phyloP scores from a whole-genome alignment of 2,888 invertebrate species.

The Pseudoips prasinana region DNA sequence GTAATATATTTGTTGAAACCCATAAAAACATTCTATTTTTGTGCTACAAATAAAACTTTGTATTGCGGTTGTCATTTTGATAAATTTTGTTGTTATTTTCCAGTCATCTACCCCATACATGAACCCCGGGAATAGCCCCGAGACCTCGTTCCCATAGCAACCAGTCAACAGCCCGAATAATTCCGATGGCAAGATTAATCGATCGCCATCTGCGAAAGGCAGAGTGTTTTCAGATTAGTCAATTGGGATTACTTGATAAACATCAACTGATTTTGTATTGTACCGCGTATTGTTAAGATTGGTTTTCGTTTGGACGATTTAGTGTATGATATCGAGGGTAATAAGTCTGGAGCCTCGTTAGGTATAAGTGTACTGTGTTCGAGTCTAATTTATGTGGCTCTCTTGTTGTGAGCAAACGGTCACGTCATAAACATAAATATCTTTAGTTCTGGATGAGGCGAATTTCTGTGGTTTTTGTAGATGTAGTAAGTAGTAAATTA shows the following conservation, averaged over 20 bases:
- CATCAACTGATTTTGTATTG: constrained; percentile 24
- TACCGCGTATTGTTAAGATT: constrained; percentile 26
- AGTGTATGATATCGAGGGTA: constrained; percentile 15
- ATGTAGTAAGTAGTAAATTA: constrained; percentile 18
- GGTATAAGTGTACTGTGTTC: constrained; percentile 48
- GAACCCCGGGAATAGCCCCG: constrained; percentile 13
- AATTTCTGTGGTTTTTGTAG: constrained; percentile 21
- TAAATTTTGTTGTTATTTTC: no score
- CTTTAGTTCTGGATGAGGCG: constrained; percentile 17
- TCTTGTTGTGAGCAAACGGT: constrained; percentile 35
- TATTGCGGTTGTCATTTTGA: no score
- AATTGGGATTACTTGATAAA: constrained; percentile 55
- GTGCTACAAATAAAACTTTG: no score
- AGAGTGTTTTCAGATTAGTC: constrained; percentile 67
- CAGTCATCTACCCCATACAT: no score
- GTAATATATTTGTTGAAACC: no score
- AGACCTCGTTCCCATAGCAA: constrained; percentile 48
- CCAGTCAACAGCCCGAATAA: constrained; percentile 60
- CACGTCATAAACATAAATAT: constrained; percentile 35
- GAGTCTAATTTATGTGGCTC: constrained; percentile 50
- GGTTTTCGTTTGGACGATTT: constrained; percentile 15
- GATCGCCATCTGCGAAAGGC: constrained; percentile 70
- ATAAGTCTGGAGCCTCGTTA: constrained; percentile 37
- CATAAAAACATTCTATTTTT: no score
- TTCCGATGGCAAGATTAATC: constrained; percentile 70